Base-by-base conservation (phyloP, 2,113 vertebrate species). In the Protomyctophum bolini region DNA sequence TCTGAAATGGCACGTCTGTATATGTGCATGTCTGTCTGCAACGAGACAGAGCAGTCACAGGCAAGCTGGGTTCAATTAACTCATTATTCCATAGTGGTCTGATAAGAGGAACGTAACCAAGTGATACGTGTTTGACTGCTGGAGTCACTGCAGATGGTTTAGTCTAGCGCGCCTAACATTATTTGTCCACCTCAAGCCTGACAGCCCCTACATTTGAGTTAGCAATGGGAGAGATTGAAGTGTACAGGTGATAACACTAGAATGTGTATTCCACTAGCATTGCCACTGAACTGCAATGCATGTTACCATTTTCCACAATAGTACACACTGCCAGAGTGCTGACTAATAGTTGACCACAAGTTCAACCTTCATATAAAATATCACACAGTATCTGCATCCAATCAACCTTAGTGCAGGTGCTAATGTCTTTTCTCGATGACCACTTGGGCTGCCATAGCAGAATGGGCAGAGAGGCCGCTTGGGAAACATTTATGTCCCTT, bases 141-240 rank as follows among this genome's bases (percentile, higher is more conserved):
- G 76, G 81, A 85, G 76, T 70, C 79, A 82, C 75, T 84, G 76
- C 80, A 89, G 82, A 84, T 87, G 83, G 83, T 77, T 54, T 66
- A 79, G 79, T 79, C 79, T 81, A 79, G 75, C 76, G 45, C 83
- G 70, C 65, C 77, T 79, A 41, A 41, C 33, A 1, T 41, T 41
- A 3, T 41, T 3, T 4, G 73, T 75, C 80, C 59, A 77, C 73
- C 70, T 84, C 70, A 73, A 71, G 73, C 68, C 64, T 85, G 84
- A 76, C 80, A 83, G 68, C 7, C 50, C 63, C 33, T 21, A 21
- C 21, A 21, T 21, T 21, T 41, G 33, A 41, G 73, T 76, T 83
- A 80, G 81, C 80, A 77, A 63, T 76, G 64, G 75, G 56, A 77
- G 76, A 76, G 63, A 87, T 65, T 68, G 67, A 77, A 86, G 84